These are phyloP conservation scores for Phyto melanocephala DNA, from an alignment of 2,888 invertebrate species.

Conservation along the genomic window DNA sequence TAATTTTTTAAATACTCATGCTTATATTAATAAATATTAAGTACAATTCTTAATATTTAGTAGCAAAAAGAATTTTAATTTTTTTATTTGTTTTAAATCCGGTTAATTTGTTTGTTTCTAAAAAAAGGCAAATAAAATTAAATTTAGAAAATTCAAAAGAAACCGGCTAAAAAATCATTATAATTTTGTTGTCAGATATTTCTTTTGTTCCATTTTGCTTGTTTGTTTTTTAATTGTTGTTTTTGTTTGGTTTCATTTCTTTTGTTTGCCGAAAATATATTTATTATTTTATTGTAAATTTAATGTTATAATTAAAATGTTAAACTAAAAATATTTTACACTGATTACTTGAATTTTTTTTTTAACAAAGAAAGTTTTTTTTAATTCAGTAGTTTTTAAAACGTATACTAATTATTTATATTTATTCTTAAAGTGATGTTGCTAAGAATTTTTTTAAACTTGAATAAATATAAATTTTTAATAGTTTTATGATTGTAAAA, in stretches of 20 bases:
- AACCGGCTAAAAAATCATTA: conserved; percentile 32
- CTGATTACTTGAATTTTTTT: not conserved
- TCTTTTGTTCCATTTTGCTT: not conserved
- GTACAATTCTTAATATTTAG: not conserved
- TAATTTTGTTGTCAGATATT: not conserved
- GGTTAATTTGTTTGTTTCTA: not conserved
- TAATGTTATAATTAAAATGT: not conserved
- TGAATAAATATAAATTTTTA: too few species aligned
- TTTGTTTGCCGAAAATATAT: not conserved
- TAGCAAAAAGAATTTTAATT: not conserved
- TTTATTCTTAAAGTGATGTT: too few species aligned
- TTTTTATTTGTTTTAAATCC: not conserved
- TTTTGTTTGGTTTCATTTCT: not conserved
- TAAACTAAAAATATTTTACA: not conserved
- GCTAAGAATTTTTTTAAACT: too few species aligned
- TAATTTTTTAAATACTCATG: too few species aligned
- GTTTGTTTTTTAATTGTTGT: not conserved
- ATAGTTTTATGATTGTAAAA: too few species aligned
- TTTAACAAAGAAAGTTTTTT: too few species aligned
- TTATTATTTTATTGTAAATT: not conserved
- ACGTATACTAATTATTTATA: too few species aligned
- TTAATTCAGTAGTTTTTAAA: too few species aligned
- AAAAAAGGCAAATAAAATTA: not conserved
- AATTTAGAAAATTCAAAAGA: not conserved
- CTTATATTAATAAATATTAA: not conserved